These are phyloP conservation scores for Leptopilina myrica DNA, from an alignment of 2,888 invertebrate species.

Conservation along the genomic window DNA sequence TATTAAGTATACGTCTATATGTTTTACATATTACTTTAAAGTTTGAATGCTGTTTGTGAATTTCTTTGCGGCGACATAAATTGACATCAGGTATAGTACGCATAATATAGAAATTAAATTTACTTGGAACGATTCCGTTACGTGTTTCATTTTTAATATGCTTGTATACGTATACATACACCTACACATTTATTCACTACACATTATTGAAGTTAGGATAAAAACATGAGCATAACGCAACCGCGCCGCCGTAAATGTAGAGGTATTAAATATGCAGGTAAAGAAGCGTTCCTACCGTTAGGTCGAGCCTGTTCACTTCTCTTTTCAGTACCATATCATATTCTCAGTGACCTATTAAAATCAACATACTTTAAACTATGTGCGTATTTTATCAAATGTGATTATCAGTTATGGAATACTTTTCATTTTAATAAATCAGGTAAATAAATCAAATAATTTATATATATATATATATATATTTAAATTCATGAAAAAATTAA, in stretches of 20 bases:
- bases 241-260: conserved; percentile 12
- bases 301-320: conserved; percentile 10
- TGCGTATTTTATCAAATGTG: conserved; percentile 1
- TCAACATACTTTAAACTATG: background rate
- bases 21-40: no score
- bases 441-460: background rate
- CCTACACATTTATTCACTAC: background rate
- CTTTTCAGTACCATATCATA: conserved; percentile 32
- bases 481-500: no score
- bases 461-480: no score
- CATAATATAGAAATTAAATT: background rate
- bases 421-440: background rate
- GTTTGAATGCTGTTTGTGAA: no score
- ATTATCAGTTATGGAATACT: conserved; percentile 13
- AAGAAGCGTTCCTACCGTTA: conserved; percentile 14
- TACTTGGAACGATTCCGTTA: background rate
- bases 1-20: no score
- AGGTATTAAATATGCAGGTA: conserved; percentile 12
- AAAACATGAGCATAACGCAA: conserved; percentile 2
- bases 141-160: background rate
- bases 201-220: conserved; percentile 4
- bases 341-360: conserved; percentile 21
- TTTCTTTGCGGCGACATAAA: background rate
- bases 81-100: background rate
- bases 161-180: background rate